Evolutionary conservation across 2,113 vertebrate species (phyloP).

Genomic region (Hiodon tergisus): DNA sequence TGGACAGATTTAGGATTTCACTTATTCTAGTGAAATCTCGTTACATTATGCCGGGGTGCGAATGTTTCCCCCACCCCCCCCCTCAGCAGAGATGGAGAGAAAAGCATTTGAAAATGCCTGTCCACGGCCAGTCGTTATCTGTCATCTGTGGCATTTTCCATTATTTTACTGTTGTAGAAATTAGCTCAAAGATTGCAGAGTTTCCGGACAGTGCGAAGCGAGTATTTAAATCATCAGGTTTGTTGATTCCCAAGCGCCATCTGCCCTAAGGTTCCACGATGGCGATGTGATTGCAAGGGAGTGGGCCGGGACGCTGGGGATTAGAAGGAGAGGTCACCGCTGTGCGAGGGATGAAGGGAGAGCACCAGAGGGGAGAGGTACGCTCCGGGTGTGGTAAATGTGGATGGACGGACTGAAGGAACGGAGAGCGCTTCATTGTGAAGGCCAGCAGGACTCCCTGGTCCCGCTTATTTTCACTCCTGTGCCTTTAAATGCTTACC

Average conservation of each 20-base stretch:
- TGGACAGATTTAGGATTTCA: slow-evolving; percentile 12
- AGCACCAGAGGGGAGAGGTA: not conserved
- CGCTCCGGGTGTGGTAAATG: not conserved
- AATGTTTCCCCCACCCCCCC: slow-evolving; percentile 2
- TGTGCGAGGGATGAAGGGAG: not conserved
- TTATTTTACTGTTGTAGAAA: too few relatives aligned
- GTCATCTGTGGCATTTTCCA: too few relatives aligned
- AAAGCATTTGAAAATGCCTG: not conserved
- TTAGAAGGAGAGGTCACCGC: not conserved
- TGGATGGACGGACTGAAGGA: not conserved
- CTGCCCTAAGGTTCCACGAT: too few relatives aligned
- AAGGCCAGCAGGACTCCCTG: not conserved
- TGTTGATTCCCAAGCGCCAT: too few relatives aligned
- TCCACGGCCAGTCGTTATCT: not conserved
- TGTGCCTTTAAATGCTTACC: too few relatives aligned
- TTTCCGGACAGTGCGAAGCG: too few relatives aligned
- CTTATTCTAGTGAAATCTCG: slow-evolving; percentile 22
- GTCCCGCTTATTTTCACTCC: not conserved
- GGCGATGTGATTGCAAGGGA: too few relatives aligned
- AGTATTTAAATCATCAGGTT: too few relatives aligned
- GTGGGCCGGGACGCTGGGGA: not conserved
- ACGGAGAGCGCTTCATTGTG: not conserved
- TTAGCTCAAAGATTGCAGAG: too few relatives aligned
- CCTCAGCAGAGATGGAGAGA: not conserved
- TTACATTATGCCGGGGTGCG: slow-evolving; percentile 8